A percentile compares a stretch with the other conserved stretches of the same genome.
phyloP scores from a whole-genome alignment of 2,113 vertebrate species.

The Cranoglanis bouderius region DNA sequence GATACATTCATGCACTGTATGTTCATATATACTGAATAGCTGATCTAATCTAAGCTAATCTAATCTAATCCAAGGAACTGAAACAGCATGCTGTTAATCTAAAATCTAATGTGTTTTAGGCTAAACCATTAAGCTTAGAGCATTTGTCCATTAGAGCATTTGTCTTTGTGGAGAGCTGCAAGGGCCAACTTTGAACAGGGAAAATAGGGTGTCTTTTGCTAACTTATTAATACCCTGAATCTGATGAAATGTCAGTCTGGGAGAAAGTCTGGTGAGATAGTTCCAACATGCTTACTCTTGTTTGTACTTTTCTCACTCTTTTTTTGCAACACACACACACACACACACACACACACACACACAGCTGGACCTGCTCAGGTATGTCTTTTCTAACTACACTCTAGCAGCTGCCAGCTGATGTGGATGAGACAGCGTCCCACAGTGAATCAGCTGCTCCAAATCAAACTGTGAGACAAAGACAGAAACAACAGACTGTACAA shows the following conservation, averaged over 20 bases:
- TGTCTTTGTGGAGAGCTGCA: neutral
- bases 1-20: neutral
- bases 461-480: conserved; percentile 6
- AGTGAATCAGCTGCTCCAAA: conserved; percentile 17
- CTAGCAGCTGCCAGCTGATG: conserved; percentile 14
- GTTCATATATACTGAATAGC: neutral
- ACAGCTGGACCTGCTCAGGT: conserved; percentile 48
- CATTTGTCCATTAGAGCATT: neutral
- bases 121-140: neutral
- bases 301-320: conserved; percentile 1
- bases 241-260: neutral
- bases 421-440: conserved; percentile 16
- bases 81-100: neutral
- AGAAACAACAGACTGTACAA: conserved; percentile 9
- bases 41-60: too few species aligned
- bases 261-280: neutral
- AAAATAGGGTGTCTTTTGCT: neutral
- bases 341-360: neutral
- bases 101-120: neutral
- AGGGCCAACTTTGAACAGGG: neutral
- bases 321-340: conserved; percentile 29
- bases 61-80: neutral
- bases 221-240: neutral
- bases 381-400: conserved; percentile 34
- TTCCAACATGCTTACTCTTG: neutral